Conservation (phyloP, 2,113 vertebrate genomes). For the Syrrhaptes paradoxus region DNA sequence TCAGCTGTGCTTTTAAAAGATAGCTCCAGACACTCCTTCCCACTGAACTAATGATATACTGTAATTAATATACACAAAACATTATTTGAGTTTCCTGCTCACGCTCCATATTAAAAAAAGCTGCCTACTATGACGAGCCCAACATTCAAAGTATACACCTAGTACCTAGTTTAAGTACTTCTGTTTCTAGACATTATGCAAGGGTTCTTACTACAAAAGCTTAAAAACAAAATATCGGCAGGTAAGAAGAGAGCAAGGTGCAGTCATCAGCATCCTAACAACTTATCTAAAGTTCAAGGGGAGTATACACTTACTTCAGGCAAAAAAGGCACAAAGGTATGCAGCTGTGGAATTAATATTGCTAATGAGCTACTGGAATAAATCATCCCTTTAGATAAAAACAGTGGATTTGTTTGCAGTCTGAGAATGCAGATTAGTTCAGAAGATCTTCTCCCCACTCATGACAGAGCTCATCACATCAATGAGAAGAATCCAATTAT, state of each 20-base stretch:
- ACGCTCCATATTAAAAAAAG: constrained; percentile 8
- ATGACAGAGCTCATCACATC: background rate
- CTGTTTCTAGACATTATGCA: background rate
- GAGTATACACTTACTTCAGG: constrained; percentile 55
- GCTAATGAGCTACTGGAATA: constrained; percentile 44
- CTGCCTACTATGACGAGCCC: background rate
- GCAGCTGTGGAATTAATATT: constrained; percentile 60
- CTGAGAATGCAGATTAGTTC: background rate
- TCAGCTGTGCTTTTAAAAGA: constrained; percentile 74
- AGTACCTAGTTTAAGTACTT: constrained; percentile 39
- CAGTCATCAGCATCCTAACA: constrained; percentile 57
- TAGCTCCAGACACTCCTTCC: constrained; percentile 58
- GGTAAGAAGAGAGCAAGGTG: constrained; percentile 69
- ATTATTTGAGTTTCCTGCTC: constrained; percentile 46
- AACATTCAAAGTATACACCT: background rate
- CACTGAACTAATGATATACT: constrained; percentile 46
- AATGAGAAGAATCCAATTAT: background rate
- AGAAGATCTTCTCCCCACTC: constrained; percentile 1
- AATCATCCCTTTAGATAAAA: background rate
- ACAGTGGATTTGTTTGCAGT: background rate
- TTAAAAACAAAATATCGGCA: constrained; percentile 30
- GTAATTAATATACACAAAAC: constrained; percentile 63
- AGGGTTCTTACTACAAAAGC: constrained; percentile 25
- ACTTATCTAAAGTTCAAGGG: constrained; percentile 33
- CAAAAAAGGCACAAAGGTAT: constrained; percentile 79